Conservation (phyloP, 2,797 vertebrate species). For the Babyrousa celebensis region DNA sequence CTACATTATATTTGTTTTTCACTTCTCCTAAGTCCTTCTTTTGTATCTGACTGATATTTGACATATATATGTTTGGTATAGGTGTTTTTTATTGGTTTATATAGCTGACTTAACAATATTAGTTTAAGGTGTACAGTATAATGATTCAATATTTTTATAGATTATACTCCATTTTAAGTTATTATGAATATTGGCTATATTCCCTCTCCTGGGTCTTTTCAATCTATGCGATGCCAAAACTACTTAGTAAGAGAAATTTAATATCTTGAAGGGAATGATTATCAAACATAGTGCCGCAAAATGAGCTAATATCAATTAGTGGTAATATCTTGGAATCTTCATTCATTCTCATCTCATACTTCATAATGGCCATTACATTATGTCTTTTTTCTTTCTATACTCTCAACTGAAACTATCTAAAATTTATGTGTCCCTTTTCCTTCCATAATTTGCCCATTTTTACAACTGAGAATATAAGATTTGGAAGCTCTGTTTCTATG, state of each 20-base stretch:
- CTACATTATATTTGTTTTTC: background rate
- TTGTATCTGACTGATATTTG: background rate
- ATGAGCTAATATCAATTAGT: slow-evolving; percentile 38
- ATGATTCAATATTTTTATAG: background rate
- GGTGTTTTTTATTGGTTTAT: background rate
- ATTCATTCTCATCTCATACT: slow-evolving; percentile 27
- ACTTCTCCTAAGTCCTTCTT: background rate
- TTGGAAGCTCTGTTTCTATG: background rate
- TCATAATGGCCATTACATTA: background rate
- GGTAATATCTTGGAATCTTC: background rate
- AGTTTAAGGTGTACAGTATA: background rate
- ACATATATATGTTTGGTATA: background rate
- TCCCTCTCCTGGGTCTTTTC: background rate
- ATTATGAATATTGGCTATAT: background rate
- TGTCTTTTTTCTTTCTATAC: background rate
- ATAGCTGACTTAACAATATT: background rate
- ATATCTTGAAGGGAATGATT: slow-evolving; percentile 7
- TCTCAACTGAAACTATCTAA: background rate
- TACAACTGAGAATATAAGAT: background rate
- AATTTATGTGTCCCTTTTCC: background rate
- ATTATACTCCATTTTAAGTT: background rate
- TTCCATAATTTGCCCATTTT: slow-evolving; percentile 35
- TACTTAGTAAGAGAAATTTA: background rate
- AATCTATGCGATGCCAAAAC: background rate
- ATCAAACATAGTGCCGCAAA: background rate